Evolutionary conservation across 1,140 invertebrate genomes (phyloP).

Genomic region (Spodoptera frugiperda): DNA sequence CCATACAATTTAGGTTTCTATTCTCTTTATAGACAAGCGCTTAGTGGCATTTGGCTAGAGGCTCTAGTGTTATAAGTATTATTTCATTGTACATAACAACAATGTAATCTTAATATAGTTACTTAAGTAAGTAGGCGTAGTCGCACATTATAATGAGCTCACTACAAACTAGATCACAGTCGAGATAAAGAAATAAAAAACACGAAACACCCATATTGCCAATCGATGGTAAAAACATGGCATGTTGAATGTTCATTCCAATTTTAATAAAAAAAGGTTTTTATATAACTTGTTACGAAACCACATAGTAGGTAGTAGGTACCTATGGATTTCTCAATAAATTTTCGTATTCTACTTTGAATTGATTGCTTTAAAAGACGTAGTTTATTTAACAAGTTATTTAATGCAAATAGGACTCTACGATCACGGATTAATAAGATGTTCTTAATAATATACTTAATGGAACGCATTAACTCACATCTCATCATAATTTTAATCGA

Average conservation of each 20-base stretch:
- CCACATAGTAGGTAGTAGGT: background rate
- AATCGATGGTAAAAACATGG: slow-evolving; percentile 30
- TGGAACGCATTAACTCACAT: too few relatives aligned
- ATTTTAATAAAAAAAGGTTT: slow-evolving; percentile 25
- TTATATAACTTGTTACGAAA: slow-evolving; percentile 6
- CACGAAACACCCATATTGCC: slow-evolving; percentile 12
- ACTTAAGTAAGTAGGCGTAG: background rate
- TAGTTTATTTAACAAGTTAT: background rate
- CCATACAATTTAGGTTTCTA: too few relatives aligned
- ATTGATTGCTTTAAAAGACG: background rate
- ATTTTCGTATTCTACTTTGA: slow-evolving; percentile 17
- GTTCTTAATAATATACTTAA: too few relatives aligned
- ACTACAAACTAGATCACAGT: slow-evolving; percentile 21
- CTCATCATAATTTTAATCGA: too few relatives aligned
- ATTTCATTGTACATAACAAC: background rate
- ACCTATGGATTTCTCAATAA: slow-evolving; percentile 1
- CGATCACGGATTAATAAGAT: too few relatives aligned
- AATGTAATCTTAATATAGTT: background rate
- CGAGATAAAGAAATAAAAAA: slow-evolving; percentile 24
- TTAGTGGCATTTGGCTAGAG: too few relatives aligned
- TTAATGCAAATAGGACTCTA: too few relatives aligned
- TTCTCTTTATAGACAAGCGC: too few relatives aligned
- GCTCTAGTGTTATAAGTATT: background rate
- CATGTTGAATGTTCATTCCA: slow-evolving; percentile 15
- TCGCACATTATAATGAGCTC: background rate